phyloP scores from a whole-genome alignment of 2,888 invertebrate genomes.

The Phymatocera aterrima region DNA sequence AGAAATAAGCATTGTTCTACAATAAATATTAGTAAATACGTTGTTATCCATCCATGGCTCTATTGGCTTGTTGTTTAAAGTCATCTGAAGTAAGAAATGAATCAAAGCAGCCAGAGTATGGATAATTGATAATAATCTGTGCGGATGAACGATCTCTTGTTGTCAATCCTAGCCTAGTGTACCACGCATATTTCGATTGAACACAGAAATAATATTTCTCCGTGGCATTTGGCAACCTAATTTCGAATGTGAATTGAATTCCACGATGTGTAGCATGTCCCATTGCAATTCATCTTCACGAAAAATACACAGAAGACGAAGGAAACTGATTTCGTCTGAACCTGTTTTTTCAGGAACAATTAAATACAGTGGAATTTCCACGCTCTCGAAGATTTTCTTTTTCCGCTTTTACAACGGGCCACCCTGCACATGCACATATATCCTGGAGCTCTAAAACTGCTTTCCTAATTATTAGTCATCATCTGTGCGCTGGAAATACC shows the following conservation, averaged over 20 bases:
- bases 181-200: constrained; percentile 22
- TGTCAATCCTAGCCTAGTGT: neutral
- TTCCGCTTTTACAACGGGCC: neutral
- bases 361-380: no score
- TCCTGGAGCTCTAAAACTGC: neutral
- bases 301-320: neutral
- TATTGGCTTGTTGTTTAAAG: neutral
- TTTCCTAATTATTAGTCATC: constrained; percentile 63
- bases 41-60: neutral
- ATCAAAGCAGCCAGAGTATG: neutral
- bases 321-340: neutral
- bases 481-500: constrained; percentile 81
- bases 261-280: neutral
- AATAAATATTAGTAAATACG: neutral
- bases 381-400: neutral
- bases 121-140: neutral
- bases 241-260: neutral
- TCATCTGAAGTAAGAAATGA: neutral
- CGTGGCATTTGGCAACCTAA: neutral
- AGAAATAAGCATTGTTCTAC: neutral
- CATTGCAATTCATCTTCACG: neutral
- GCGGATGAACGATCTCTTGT: neutral
- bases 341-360: neutral
- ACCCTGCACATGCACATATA: neutral
- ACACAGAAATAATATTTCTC: neutral